Evolutionary conservation across 2,113 vertebrate genomes (phyloP).

Genomic region (Poecilia latipinna): DNA sequence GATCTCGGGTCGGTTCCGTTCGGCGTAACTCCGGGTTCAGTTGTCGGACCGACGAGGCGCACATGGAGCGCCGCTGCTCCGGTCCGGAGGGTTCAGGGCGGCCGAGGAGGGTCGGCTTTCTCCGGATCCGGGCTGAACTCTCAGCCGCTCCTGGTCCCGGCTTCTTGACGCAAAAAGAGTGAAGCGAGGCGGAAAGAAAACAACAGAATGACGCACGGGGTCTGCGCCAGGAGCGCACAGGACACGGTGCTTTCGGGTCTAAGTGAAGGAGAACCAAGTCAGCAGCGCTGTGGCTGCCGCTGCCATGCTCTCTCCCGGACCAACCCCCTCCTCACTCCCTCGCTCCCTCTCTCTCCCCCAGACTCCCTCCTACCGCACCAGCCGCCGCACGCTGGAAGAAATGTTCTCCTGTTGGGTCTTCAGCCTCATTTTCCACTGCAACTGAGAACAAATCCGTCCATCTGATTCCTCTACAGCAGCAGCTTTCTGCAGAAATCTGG

Average conservation of each 20-base stretch:
- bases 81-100: neutral
- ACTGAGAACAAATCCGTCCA: neutral
- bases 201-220: neutral
- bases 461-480: neutral
- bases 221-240: slow-evolving; percentile 3
- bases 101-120: slow-evolving; percentile 13
- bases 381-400: slow-evolving; percentile 55
- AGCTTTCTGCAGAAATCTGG: neutral
- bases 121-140: slow-evolving; percentile 9
- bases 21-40: neutral
- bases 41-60: no score
- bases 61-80: neutral
- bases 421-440: neutral
- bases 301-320: slow-evolving; percentile 63
- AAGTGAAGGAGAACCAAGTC: slow-evolving; percentile 42
- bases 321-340: neutral
- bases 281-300: slow-evolving; percentile 37
- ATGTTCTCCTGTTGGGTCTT: neutral
- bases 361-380: slow-evolving; percentile 54
- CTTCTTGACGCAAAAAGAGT: neutral
- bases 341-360: slow-evolving; percentile 26
- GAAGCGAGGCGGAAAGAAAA: neutral
- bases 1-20: neutral
- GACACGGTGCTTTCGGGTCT: slow-evolving; percentile 24
- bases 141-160: slow-evolving; percentile 5